Percentiles rank a stretch among this genome's conserved stretches.
Evolutionary conservation across 2,113 vertebrate genomes (phyloP).

Genomic region (Tretioscincus oriximinensis): DNA sequence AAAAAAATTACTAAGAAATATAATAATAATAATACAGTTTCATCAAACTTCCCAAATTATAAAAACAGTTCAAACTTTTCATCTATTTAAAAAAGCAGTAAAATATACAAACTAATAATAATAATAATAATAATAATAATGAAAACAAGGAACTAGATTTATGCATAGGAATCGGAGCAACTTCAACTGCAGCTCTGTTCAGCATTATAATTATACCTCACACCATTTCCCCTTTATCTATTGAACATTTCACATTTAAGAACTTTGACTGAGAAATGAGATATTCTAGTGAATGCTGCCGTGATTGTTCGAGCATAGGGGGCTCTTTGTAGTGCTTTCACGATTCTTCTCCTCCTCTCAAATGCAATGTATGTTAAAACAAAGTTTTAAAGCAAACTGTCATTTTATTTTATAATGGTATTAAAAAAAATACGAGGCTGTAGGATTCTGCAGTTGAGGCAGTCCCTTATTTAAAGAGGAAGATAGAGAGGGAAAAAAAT

Average conservation of each 20-base stretch:
- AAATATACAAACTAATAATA: constrained; percentile 76
- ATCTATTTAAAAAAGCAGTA: constrained; percentile 71
- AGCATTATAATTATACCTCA: constrained; percentile 35
- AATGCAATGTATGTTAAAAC: constrained; percentile 40
- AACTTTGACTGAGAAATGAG: constrained; percentile 15
- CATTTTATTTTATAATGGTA: constrained; percentile 11
- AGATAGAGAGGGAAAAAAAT: constrained; percentile 76
- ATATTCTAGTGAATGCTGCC: constrained; percentile 39
- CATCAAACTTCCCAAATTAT: constrained; percentile 70
- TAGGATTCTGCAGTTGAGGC: constrained; percentile 78
- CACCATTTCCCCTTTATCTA: constrained; percentile 40
- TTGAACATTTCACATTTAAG: constrained; percentile 3
- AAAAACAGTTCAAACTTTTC: constrained; percentile 71
- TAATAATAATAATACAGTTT: constrained; percentile 69
- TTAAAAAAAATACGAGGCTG: constrained; percentile 57
- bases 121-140: constrained; percentile 57
- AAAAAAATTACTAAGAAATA: constrained; percentile 62
- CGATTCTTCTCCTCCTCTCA: constrained; percentile 18
- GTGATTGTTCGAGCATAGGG: constrained; percentile 16
- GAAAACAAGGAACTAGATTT: constrained; percentile 75
- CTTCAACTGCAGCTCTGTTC: constrained; percentile 78
- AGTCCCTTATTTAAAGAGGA: constrained; percentile 84
- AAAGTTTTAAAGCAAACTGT: constrained; percentile 22
- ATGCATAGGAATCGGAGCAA: constrained; percentile 82
- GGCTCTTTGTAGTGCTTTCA: constrained; percentile 7